phyloP scores from a whole-genome alignment of 2,113 vertebrate species.

The Phalacrocorax carbo region DNA sequence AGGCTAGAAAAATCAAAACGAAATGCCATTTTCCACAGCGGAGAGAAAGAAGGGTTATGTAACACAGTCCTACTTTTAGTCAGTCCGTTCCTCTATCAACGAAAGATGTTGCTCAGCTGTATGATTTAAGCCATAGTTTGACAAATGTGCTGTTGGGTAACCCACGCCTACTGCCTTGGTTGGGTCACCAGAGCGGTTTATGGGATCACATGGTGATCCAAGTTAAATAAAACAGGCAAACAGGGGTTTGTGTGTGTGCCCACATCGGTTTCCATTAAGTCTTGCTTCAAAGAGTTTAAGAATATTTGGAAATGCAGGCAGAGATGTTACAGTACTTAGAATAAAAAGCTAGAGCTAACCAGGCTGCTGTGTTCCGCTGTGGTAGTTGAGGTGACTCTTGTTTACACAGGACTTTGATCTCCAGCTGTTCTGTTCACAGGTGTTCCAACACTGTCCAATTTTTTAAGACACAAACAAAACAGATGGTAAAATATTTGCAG shows the following conservation, averaged over 20 bases:
- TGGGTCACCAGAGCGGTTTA: background rate
- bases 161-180: background rate
- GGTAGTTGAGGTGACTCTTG: background rate
- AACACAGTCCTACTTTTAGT: conserved; percentile 10
- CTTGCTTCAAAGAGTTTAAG: background rate
- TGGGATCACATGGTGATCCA: background rate
- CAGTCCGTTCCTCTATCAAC: background rate
- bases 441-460: background rate
- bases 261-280: background rate
- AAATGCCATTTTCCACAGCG: background rate
- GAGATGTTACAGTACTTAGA: background rate
- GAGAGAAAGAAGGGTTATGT: background rate
- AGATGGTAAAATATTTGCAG: background rate
- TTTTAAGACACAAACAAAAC: background rate
- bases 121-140: conserved; percentile 10
- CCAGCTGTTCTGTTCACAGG: background rate
- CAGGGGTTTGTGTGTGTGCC: background rate
- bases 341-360: background rate
- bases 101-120: background rate
- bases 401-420: background rate
- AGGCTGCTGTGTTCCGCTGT: background rate
- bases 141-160: background rate
- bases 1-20: background rate
- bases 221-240: background rate
- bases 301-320: background rate